Percentiles rank a stretch among this genome's conserved stretches.
Evolutionary conservation across 2,888 invertebrate genomes (phyloP).

Genomic region (Oeneis ivallda): DNA sequence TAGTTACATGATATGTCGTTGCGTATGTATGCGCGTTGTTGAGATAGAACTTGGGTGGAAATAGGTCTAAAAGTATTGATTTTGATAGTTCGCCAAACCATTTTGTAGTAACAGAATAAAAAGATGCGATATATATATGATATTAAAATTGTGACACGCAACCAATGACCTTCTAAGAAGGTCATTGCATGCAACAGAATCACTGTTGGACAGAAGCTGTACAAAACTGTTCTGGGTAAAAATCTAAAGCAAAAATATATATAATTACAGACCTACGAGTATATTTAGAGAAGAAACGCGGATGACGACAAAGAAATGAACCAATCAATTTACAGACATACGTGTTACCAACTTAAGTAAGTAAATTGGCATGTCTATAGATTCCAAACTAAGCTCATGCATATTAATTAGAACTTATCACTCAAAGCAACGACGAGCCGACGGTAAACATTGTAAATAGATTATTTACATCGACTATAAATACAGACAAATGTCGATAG

Average conservation of each 20-base stretch:
- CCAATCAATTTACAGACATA: neutral
- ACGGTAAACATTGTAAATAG: slow-evolving; percentile 32
- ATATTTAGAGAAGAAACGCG: neutral
- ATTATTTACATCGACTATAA: slow-evolving; percentile 23
- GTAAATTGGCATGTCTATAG: neutral
- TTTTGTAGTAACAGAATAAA: too few relatives aligned
- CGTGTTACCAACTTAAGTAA: neutral
- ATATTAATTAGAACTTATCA: slow-evolving; percentile 35
- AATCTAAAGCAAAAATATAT: neutral
- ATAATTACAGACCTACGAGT: neutral
- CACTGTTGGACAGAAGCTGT: too few relatives aligned
- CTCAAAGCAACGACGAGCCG: slow-evolving; percentile 21
- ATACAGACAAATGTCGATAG: slow-evolving; percentile 1
- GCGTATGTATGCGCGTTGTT: too few relatives aligned
- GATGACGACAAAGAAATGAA: neutral
- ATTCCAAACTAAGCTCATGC: slow-evolving; percentile 25
- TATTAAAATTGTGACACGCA: too few relatives aligned
- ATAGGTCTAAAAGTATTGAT: too few relatives aligned
- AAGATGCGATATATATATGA: too few relatives aligned
- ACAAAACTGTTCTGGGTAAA: neutral
- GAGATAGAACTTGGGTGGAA: too few relatives aligned
- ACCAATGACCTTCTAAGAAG: too few relatives aligned
- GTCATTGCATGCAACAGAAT: too few relatives aligned
- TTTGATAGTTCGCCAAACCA: too few relatives aligned
- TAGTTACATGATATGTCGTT: too few relatives aligned